phyloP scores from a whole-genome alignment of 2,888 invertebrate species.

The Pollenia griseotomentosa region DNA sequence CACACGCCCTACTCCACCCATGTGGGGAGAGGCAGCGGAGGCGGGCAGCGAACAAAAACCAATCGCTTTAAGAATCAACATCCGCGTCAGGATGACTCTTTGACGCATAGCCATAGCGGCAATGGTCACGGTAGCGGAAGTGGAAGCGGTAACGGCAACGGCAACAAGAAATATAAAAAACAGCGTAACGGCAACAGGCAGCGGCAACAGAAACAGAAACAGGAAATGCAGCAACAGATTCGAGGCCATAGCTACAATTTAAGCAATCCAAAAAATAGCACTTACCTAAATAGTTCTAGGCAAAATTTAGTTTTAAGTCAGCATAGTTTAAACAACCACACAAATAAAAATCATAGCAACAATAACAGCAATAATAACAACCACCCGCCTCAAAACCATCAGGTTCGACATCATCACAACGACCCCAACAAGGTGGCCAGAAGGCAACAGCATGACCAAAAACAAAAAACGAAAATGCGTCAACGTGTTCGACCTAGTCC shows the following conservation, averaged over 20 bases:
- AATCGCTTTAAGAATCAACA: constrained; percentile 58
- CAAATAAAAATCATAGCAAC: constrained; percentile 73
- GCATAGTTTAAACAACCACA: constrained; percentile 74
- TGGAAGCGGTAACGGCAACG: constrained; percentile 69
- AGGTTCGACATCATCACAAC: constrained; percentile 83
- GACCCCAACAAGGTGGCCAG: constrained; percentile 80
- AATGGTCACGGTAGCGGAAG: constrained; percentile 59
- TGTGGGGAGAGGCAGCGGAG: constrained; percentile 67
- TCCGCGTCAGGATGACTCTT: constrained; percentile 11
- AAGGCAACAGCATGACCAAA: constrained; percentile 80
- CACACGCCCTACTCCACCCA: constrained; percentile 37
- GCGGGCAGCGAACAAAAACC: constrained; percentile 31
- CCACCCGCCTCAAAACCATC: constrained; percentile 80
- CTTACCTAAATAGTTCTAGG: constrained; percentile 73
- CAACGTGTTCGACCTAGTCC: constrained; percentile 76
- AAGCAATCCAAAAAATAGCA: constrained; percentile 75
- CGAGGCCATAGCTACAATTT: constrained; percentile 78
- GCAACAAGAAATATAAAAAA: constrained; percentile 74
- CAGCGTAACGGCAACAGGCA: constrained; percentile 72
- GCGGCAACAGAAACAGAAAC: constrained; percentile 73
- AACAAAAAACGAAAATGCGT: constrained; percentile 79
- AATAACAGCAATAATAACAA: constrained; percentile 74
- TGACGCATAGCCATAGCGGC: constrained; percentile 34
- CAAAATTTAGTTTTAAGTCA: constrained; percentile 73
- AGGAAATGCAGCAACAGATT: constrained; percentile 70